Conservation (phyloP, 2,113 vertebrate species). For the Irena cyanogastra region DNA sequence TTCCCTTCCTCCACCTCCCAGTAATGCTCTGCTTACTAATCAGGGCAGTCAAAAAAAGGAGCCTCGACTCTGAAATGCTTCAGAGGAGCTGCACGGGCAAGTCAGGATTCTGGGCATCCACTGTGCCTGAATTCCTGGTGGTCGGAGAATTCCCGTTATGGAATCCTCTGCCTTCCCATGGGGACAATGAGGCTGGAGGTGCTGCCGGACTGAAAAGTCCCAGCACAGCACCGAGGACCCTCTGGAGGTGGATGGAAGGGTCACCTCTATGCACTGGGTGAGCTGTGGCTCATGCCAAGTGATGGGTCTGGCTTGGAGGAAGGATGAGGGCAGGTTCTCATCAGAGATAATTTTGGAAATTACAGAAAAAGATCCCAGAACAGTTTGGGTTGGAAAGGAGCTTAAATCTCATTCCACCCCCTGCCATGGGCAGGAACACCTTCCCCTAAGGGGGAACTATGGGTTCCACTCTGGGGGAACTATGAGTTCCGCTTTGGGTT, state of each 20-base stretch:
- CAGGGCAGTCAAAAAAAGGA: neutral
- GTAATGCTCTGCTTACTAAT: neutral
- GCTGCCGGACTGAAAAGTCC: neutral
- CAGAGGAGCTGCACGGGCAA: neutral
- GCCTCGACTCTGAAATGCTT: neutral
- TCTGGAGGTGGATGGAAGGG: neutral
- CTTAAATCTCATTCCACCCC: neutral
- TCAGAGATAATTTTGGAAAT: neutral
- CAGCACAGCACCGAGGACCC: neutral
- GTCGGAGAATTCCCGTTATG: neutral
- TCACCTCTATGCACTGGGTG: accelerated
- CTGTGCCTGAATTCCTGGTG: neutral
- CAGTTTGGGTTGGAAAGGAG: neutral
- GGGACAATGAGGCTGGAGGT: neutral
- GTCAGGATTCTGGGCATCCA: neutral
- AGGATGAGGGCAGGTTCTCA: accelerated
- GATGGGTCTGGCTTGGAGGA: neutral
- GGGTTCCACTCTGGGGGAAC: neutral
- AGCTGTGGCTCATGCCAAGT: accelerated
- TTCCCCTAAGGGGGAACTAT: neutral
- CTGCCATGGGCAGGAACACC: neutral
- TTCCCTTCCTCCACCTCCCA: neutral
- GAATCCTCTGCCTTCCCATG: neutral
- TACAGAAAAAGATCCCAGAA: neutral
- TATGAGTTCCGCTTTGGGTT: neutral